Conservation (phyloP, 2,797 vertebrate species). For the Florisuga fusca region DNA sequence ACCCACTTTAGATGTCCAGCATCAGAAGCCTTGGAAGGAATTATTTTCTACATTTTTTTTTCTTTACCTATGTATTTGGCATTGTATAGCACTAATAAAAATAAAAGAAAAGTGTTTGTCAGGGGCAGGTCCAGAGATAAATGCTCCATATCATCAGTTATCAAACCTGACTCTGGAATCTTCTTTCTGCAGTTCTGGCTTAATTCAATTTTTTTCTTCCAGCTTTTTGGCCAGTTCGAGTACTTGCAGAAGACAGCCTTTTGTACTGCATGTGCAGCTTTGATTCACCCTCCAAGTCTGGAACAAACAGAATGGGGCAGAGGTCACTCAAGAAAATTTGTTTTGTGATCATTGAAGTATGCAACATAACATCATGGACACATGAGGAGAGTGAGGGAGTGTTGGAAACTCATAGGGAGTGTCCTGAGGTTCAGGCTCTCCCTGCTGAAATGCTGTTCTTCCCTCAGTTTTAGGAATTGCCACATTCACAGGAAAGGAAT, state of each 20-base stretch:
- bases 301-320: conserved; percentile 14
- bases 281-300: conserved; percentile 5
- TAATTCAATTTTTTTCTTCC: not conserved
- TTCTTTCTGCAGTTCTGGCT: not conserved
- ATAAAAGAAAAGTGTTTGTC: not conserved
- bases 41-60: not conserved
- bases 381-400: conserved; percentile 25
- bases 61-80: not conserved
- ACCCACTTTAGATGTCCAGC: not conserved
- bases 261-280: not conserved
- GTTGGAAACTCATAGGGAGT: conserved; percentile 59
- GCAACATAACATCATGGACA: conserved; percentile 51
- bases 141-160: not conserved
- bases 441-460: conserved; percentile 45
- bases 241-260: not conserved
- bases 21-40: not conserved
- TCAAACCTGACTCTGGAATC: not conserved
- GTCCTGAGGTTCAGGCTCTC: conserved; percentile 47
- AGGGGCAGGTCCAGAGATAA: not conserved
- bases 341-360: conserved; percentile 62
- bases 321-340: conserved; percentile 29
- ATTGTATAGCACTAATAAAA: not conserved
- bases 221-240: not conserved
- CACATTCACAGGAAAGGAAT: conserved; percentile 67
- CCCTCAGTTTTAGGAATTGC: conserved; percentile 39